Base-by-base conservation (phyloP, 2,797 vertebrate genomes). In the Tapera naevia region DNA sequence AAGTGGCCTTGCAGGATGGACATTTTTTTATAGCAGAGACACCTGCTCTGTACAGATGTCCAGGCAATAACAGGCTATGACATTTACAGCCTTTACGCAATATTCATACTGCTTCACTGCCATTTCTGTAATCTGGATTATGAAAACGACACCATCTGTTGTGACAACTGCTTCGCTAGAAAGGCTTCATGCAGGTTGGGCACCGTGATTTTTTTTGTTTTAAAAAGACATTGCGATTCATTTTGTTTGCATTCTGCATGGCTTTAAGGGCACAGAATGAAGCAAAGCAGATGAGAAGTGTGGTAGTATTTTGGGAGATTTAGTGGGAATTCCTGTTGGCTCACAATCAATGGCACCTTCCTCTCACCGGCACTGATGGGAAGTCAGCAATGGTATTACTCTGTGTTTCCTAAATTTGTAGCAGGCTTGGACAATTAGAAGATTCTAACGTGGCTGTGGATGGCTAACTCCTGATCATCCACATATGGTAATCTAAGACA, bases 51-150 rank as follows among this genome's bases (percentile, higher is more conserved):
- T 85, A 82, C 71, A 96, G 91, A 86, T 97, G 95, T 91, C 95
- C 86, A 64, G 60, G 87, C 89, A 91, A 45, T 57, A 90, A 93
- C 65, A 92, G 76, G 45, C 60, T 72, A 94, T 87, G 94, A 94
- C 94, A 96, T 97, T 97, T 98, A 96, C 92, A 96, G 28, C 88
- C 70, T 94, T 92, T 94, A 89, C 71, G 94, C 93, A 94, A 61
- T 89, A 81, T 71, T 89, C 88, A 56, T 83, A 83, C 84, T 92
- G 76, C 86, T 95, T 46, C 50, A 67, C 46, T 95, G 73, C 92
- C 80, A 71, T 71, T 89, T 69, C 73, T 71, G 19, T 70, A 94
- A 62, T 53, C 71, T 83, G 83, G 79, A 70, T 95, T 88, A 87
- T 74, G 76, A 62, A 74, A 89, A 89, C 81, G 60, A 89, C 76